Evolutionary conservation across 1,140 invertebrate genomes (phyloP).

Genomic region (Mizuhopecten yessoensis): DNA sequence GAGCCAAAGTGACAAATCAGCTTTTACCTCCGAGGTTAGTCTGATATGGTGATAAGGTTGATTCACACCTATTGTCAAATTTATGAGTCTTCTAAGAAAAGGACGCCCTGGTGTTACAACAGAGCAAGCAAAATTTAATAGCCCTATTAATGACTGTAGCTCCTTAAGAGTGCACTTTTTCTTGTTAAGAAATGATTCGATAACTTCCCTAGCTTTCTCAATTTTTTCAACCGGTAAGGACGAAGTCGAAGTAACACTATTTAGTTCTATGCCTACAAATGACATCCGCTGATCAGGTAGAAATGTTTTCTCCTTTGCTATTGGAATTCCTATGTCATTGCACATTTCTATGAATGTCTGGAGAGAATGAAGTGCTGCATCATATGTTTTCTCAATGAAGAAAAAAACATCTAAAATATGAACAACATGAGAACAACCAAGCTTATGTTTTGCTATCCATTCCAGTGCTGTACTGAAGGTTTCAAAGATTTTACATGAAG

Average conservation of each 20-base stretch:
- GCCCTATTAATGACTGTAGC: constrained; percentile 41
- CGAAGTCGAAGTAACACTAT: neutral
- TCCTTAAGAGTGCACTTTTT: neutral
- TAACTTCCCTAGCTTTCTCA: neutral
- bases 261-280: constrained; percentile 43
- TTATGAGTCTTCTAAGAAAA: neutral
- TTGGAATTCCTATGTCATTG: constrained; percentile 41
- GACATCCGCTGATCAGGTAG: constrained; percentile 36
- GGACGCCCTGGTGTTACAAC: too few relatives aligned
- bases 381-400: constrained; percentile 6
- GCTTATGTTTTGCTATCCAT: constrained; percentile 41
- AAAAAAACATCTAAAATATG: constrained; percentile 57
- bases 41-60: neutral
- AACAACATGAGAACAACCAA: constrained; percentile 19
- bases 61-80: neutral
- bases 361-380: neutral
- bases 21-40: neutral
- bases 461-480: constrained; percentile 47
- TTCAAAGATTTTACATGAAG: constrained; percentile 54
- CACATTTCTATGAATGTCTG: constrained; percentile 27
- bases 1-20: constrained; percentile 29
- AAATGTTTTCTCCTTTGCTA: constrained; percentile 46
- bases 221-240: constrained; percentile 41
- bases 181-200: neutral
- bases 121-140: constrained; percentile 54